Evolutionary conservation across 2,888 invertebrate genomes (phyloP), one percentile per base, ranked within the genome.

Genomic region (Ditylenchus weischeri): DNA sequence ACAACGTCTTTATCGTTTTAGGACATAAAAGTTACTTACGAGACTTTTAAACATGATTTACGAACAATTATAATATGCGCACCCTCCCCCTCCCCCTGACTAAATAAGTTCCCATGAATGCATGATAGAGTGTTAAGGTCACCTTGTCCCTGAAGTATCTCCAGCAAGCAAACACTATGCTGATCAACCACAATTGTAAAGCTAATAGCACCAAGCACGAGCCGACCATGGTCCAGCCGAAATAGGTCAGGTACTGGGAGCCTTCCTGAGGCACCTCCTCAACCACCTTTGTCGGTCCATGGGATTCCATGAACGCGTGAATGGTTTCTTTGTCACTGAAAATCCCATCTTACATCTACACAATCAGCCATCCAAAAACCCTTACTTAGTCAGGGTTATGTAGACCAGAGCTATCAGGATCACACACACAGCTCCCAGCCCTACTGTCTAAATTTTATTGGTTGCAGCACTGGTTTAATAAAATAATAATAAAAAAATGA

Each of bases 121-220:
- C n/a, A n/a, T n/a, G n/a, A n/a, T n/a, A n/a, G n/a, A n/a, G n/a
- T n/a, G n/a, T n/a, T n/a, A n/a, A n/a, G n/a, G n/a, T n/a, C 43
- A 43, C 43, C 57, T 67, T 67, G 38, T 67, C 66, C 72, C 78
- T 73, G 36, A 77, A 75, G 60, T 75, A 79, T 64, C 78, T 64
- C 78, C 77, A 79, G 62, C 79, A 79, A 8, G 74, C 72, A 50
- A 79, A 71, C 21, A 78, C 78, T 43, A 79, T 76, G 57, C 70
- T 72, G 58, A 78, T 77, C 43, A 79, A 70, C 79, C 79, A 79
- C 18, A 78, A 68, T 66, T 79, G 79, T 6, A 79, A 66, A 23
- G 71, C 69, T 36, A 77, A 68, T 18, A 77, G 72, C n/a, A 71
- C 72, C 38, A 74, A 70, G 47, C 72, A 75, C 23, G 76, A 71